Evolutionary conservation across 2,888 invertebrate genomes (phyloP), one percentile per base, ranked within the genome.

Genomic region (Prenolepis imparis): DNA sequence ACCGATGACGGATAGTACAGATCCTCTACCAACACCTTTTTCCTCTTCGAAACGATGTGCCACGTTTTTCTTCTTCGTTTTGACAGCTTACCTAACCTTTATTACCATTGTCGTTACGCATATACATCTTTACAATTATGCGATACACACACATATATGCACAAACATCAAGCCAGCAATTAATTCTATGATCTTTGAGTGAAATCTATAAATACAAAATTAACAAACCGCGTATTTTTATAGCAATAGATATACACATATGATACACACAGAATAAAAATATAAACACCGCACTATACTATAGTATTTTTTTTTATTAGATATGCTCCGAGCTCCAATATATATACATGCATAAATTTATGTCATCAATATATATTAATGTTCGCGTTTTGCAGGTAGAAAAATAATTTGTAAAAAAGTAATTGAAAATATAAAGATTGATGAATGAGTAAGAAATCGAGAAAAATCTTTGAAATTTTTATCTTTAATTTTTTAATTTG

Each of bases 81-180:
- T 84, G 84, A 88, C 88, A 84, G 84, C 66, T 72, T 24, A 80
- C 85, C 86, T 89, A 89, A 89, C 89, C 89, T 89, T 89, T 84
- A 84, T 86, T 87, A 87, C 82, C 74, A 32, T 11, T 72, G 73
- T 82, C 75, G n/a, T n/a, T n/a, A 84, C 66, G 78, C 82, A 82
- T 82, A 81, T 87, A 78, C 28, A 18, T 61, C 18, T 67, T 61
- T 28, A 18, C 57, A 32, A 36, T 68, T 52, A 8, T 52, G 39
- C 73, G 55, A 75, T 61, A 72, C 48, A n/a, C 18, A 67, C 39
- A 18, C 8, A 57, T 48, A 6, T 3, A 8, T 80, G 74, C 83
- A 59, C 18, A 32, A 36, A 57, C 9, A 6, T 18, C 36, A 63
- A n/a, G n/a, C 36, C n/a, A 28, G 15, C 6, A n/a, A 63, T n/a